Evolutionary conservation across 2,888 invertebrate genomes (phyloP).

Genomic region (Melanostoma scalare): DNA sequence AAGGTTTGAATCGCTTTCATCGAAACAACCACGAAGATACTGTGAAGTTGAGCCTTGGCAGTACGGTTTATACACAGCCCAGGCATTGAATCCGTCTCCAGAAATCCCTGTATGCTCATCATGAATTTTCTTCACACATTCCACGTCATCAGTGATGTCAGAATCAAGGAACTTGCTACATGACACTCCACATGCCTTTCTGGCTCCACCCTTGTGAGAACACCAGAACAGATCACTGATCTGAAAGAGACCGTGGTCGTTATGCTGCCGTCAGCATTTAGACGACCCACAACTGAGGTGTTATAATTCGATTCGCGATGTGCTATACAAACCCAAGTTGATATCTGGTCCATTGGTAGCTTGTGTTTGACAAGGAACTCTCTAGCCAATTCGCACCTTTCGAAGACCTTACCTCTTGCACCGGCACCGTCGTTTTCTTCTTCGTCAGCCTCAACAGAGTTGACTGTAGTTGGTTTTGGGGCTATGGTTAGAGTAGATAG

Average conservation of each 20-base stretch:
- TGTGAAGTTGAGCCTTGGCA: slow-evolving; percentile 77
- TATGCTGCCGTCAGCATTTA: slow-evolving; percentile 83
- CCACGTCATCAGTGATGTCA: slow-evolving; percentile 87
- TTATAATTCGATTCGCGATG: slow-evolving; percentile 86
- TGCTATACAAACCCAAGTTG: slow-evolving; percentile 89
- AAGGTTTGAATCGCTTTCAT: slow-evolving; percentile 36
- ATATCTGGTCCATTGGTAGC: slow-evolving; percentile 83
- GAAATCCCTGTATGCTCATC: slow-evolving; percentile 86
- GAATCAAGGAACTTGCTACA: slow-evolving; percentile 87
- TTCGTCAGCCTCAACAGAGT: slow-evolving; percentile 49
- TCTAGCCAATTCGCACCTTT: slow-evolving; percentile 87
- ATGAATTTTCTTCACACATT: slow-evolving; percentile 86
- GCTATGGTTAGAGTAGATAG: too few species aligned
- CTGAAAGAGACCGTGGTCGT: slow-evolving; percentile 89
- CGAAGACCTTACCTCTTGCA: slow-evolving; percentile 83
- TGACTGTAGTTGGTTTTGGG: slow-evolving; percentile 36
- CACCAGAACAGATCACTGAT: slow-evolving; percentile 90
- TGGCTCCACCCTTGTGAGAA: slow-evolving; percentile 82
- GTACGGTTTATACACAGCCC: slow-evolving; percentile 79
- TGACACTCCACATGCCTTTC: slow-evolving; percentile 85
- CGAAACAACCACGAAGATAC: slow-evolving; percentile 78
- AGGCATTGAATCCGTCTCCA: slow-evolving; percentile 87
- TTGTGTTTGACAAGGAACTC: slow-evolving; percentile 84
- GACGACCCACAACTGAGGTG: slow-evolving; percentile 84
- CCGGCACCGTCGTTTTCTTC: slow-evolving; percentile 1